Percentiles rank a stretch among this genome's conserved stretches.
These are phyloP conservation scores for Patella ulyssiponensis DNA, from an alignment of 2,888 invertebrate genomes.

Conservation along the genomic window DNA sequence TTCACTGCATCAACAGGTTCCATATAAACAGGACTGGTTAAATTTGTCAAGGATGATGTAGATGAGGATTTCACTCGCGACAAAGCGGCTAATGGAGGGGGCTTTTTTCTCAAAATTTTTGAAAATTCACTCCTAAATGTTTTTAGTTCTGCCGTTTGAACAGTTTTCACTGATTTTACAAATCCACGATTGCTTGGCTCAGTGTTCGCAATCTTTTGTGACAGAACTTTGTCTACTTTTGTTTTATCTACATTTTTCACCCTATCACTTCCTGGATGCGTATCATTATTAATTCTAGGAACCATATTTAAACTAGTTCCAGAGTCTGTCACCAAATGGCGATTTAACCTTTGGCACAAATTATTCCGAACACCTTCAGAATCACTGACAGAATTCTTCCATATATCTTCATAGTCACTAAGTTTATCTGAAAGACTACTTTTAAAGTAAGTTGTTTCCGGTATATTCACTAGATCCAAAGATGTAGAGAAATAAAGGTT, in stretches of 20 bases:
- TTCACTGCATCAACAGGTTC: conserved; percentile 74
- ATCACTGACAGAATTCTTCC: conserved; percentile 74
- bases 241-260: not conserved
- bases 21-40: conserved; percentile 60
- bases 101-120: not conserved
- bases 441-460: conserved; percentile 78
- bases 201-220: not conserved
- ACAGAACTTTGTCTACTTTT: not conserved
- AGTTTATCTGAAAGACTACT: conserved; percentile 92
- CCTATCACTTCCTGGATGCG: not conserved
- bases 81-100: conserved; percentile 27
- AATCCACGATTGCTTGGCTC: not conserved
- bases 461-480: conserved; percentile 50
- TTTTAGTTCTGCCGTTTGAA: not conserved
- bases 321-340: not conserved
- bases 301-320: not conserved
- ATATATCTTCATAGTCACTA: conserved; percentile 95
- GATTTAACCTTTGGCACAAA: conserved; percentile 9
- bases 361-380: conserved; percentile 30
- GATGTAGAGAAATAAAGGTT: conserved; percentile 52
- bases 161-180: not conserved
- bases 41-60: conserved; percentile 45
- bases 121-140: not conserved
- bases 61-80: conserved; percentile 44
- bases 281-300: not conserved